These are phyloP conservation scores for Gila orcuttii DNA, from an alignment of 2,113 vertebrate genomes.

Conservation along the genomic window DNA sequence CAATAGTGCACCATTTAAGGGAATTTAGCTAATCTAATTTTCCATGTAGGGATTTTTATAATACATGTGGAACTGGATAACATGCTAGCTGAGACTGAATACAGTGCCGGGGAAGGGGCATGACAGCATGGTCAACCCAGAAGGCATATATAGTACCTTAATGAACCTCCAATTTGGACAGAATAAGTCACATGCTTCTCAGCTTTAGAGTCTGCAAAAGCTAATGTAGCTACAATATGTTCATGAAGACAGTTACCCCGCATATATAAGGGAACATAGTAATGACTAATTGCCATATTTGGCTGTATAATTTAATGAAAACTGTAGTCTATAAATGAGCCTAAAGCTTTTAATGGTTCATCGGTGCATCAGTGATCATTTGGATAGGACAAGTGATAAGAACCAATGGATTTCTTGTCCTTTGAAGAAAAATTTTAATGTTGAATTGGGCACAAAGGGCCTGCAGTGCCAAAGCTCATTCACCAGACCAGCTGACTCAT, in stretches of 20 bases:
- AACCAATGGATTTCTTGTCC: constrained; percentile 32
- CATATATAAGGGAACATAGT: not conserved
- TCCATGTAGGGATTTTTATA: not conserved
- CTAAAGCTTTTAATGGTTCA: constrained; percentile 23
- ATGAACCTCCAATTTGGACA: constrained; percentile 76
- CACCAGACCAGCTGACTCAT: constrained; percentile 38
- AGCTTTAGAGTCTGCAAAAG: constrained; percentile 70
- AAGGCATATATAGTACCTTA: constrained; percentile 69
- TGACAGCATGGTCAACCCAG: constrained; percentile 50
- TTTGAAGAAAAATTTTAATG: constrained; percentile 5
- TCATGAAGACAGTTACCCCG: constrained; percentile 1
- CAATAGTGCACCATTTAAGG: not conserved
- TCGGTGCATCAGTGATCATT: constrained; percentile 20
- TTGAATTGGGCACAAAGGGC: constrained; percentile 23
- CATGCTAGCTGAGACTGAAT: not conserved
- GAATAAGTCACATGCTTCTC: constrained; percentile 69
- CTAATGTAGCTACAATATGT: constrained; percentile 63
- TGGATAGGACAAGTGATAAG: constrained; percentile 9
- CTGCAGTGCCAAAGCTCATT: constrained; percentile 4
- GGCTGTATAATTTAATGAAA: constrained; percentile 10
- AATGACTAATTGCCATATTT: constrained; percentile 18
- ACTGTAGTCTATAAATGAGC: constrained; percentile 15
- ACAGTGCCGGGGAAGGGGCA: not conserved
- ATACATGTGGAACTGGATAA: not conserved
- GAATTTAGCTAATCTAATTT: constrained; percentile 11